phyloP scores from a whole-genome alignment of 1,140 invertebrate genomes.

The Macrocentrus cingulum region DNA sequence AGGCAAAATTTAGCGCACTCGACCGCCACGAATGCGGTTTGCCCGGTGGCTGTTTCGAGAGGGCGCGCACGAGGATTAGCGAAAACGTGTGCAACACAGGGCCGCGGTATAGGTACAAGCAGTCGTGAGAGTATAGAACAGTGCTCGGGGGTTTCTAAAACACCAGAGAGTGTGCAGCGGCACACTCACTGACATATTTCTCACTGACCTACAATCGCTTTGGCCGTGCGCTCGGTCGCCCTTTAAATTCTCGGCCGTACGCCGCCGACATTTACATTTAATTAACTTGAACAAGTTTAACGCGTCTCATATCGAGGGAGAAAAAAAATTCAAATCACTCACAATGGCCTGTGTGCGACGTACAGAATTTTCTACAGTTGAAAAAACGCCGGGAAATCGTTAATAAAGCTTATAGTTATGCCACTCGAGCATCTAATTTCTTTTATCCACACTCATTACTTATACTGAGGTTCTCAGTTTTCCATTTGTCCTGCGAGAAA shows the following conservation, averaged over 20 bases:
- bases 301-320: too few relatives aligned
- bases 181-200: too few relatives aligned
- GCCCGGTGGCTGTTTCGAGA: slow-evolving; percentile 4
- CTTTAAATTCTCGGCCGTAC: too few relatives aligned
- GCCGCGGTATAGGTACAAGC: neutral
- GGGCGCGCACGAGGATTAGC: slow-evolving; percentile 11
- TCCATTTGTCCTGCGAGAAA: slow-evolving; percentile 14
- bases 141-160: too few relatives aligned
- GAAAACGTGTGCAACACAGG: slow-evolving; percentile 1
- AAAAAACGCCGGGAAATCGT: slow-evolving; percentile 32
- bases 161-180: too few relatives aligned
- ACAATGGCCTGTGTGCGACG: too few relatives aligned
- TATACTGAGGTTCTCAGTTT: slow-evolving; percentile 38
- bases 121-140: too few relatives aligned
- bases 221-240: too few relatives aligned
- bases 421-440: slow-evolving; percentile 46
- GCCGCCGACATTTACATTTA: slow-evolving; percentile 4
- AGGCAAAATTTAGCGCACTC: slow-evolving; percentile 28
- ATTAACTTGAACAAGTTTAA: slow-evolving; percentile 28
- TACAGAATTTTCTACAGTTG: too few relatives aligned
- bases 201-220: too few relatives aligned
- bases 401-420: slow-evolving; percentile 47
- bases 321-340: too few relatives aligned
- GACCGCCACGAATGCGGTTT: slow-evolving; percentile 29
- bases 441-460: slow-evolving; percentile 50